These are phyloP conservation scores for Paradisaea rubra DNA, from an alignment of 2,113 vertebrate genomes.

Conservation along the genomic window DNA sequence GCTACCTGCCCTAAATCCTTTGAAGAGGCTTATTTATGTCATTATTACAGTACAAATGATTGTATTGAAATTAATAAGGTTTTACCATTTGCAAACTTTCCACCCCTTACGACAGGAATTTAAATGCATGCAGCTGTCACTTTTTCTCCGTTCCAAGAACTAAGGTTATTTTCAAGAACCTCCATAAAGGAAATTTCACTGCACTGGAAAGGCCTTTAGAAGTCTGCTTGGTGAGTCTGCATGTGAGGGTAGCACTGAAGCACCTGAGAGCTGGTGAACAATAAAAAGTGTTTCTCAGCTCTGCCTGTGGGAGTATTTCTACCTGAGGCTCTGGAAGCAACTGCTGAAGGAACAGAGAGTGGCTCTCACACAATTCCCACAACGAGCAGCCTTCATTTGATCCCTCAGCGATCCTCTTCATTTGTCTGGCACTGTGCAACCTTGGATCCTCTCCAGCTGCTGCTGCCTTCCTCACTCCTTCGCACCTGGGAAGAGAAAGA, in stretches of 20 bases:
- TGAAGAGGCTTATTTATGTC: conserved; percentile 50
- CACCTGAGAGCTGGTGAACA: background rate
- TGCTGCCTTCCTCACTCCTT: background rate
- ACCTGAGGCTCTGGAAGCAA: background rate
- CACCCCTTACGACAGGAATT: background rate
- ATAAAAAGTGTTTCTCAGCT: background rate
- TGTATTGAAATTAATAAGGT: conserved; percentile 10
- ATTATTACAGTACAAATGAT: conserved; percentile 43
- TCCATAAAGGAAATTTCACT: conserved; percentile 27
- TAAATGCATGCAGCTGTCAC: conserved; percentile 26
- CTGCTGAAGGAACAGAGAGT: background rate
- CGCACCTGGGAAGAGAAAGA: rapidly evolving
- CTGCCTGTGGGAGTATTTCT: background rate
- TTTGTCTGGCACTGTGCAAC: rapidly evolving
- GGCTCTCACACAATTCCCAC: background rate
- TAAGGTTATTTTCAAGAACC: conserved; percentile 10
- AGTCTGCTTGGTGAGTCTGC: background rate
- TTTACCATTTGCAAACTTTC: conserved; percentile 21
- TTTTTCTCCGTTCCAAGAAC: conserved; percentile 30
- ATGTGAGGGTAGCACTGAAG: background rate
- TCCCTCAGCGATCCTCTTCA: background rate
- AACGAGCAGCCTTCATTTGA: background rate
- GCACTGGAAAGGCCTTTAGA: background rate
- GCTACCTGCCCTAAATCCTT: conserved; percentile 15
- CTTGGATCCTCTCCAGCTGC: rapidly evolving